These are phyloP conservation scores for Crambe crambe DNA, from an alignment of 37 sponge, comb jelly and placozoan genomes.

Conservation along the genomic window DNA sequence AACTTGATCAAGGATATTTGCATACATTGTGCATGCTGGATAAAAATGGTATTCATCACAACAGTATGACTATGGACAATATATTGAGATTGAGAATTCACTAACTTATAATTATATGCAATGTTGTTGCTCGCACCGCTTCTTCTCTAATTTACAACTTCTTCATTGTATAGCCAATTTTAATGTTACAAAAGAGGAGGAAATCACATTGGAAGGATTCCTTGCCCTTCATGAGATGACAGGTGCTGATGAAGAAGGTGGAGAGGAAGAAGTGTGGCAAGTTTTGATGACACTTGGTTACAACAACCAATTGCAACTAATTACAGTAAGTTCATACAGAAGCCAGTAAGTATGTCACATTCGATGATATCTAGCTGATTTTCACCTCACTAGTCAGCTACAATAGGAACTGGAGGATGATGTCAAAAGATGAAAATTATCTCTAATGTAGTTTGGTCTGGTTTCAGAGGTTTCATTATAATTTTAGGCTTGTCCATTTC, in stretches of 20 bases:
- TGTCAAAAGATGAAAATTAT: too few species aligned
- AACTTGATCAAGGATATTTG: too few species aligned
- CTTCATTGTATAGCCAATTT: conserved; percentile 59
- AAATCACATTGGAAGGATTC: conserved; percentile 69
- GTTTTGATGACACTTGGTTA: conserved; percentile 63
- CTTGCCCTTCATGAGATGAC: conserved; percentile 70
- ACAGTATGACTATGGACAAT: too few species aligned
- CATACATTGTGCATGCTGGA: too few species aligned
- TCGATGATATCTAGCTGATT: too few species aligned
- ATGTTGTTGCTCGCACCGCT: background rate
- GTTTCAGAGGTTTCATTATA: too few species aligned
- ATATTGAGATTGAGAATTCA: background rate
- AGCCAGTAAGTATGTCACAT: background rate
- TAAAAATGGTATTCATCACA: too few species aligned
- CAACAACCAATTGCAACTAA: conserved; percentile 39
- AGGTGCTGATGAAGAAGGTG: conserved; percentile 60
- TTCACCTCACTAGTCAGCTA: background rate
- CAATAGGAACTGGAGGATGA: too few species aligned
- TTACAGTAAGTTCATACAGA: conserved; percentile 14
- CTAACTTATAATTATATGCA: background rate
- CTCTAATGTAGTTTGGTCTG: too few species aligned
- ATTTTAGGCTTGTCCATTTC: conserved; percentile 72
- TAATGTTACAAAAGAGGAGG: conserved; percentile 63
- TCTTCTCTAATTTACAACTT: background rate
- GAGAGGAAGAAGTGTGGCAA: conserved; percentile 64